phyloP scores from a whole-genome alignment of 2,113 vertebrate genomes.

The Tachysurus fulvidraco region DNA sequence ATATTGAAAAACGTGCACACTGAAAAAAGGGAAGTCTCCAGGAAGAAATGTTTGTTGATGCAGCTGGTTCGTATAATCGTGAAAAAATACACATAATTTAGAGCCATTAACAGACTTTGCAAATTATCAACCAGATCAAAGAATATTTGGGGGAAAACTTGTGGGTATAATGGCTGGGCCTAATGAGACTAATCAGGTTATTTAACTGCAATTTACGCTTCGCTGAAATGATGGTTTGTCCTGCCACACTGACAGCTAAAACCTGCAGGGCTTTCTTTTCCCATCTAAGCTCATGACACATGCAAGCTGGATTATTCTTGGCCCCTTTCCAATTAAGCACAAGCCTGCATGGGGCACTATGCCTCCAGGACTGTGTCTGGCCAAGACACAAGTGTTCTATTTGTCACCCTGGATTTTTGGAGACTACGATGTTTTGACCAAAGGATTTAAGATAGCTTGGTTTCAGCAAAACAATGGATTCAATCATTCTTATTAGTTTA shows the following conservation, averaged over 20 bases:
- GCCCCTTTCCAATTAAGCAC: constrained; percentile 43
- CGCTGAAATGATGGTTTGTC: constrained; percentile 39
- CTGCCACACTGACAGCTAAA: constrained; percentile 36
- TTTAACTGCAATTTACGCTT: constrained; percentile 52
- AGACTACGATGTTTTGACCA: constrained; percentile 44
- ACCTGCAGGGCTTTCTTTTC: constrained; percentile 55
- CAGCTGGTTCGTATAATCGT: constrained; percentile 53
- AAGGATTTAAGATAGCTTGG: constrained; percentile 23
- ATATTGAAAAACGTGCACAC: too few relatives aligned
- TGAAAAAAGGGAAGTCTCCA: background rate
- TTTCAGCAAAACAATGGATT: constrained; percentile 40
- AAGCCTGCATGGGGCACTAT: constrained; percentile 1
- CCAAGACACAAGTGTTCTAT: constrained; percentile 24
- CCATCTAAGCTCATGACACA: constrained; percentile 56
- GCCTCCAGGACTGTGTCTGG: constrained; percentile 27
- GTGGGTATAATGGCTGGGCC: background rate
- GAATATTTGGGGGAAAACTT: background rate
- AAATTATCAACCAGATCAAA: background rate
- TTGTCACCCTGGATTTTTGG: constrained; percentile 9
- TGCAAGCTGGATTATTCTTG: constrained; percentile 49
- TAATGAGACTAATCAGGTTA: constrained; percentile 52
- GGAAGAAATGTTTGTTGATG: constrained; percentile 26
- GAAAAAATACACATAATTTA: background rate
- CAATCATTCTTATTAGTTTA: constrained; percentile 22
- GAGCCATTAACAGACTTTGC: background rate